Conservation (phyloP, 2,797 vertebrate species). For the Spinus pinus region DNA sequence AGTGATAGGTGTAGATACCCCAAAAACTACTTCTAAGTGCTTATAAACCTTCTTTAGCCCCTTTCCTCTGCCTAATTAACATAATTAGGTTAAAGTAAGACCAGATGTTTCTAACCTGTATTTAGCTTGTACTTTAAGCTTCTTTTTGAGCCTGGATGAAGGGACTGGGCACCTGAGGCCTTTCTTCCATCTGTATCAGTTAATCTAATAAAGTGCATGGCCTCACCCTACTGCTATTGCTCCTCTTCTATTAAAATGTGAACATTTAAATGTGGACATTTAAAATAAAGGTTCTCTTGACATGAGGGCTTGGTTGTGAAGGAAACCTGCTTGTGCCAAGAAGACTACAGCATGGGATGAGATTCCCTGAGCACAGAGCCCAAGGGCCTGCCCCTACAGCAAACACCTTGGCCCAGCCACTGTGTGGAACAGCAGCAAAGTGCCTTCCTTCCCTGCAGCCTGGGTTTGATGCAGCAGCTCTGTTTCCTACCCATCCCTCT, state of each 20-base stretch:
- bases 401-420: background rate
- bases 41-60: background rate
- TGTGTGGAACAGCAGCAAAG: background rate
- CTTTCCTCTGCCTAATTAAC: background rate
- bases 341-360: background rate
- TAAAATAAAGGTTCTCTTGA: background rate
- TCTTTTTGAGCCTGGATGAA: background rate
- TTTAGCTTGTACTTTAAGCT: background rate
- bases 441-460: background rate
- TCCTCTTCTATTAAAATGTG: background rate
- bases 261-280: background rate
- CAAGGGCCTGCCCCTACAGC: background rate
- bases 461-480: background rate
- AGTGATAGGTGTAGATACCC: background rate
- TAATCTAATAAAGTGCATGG: background rate
- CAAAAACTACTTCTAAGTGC: background rate
- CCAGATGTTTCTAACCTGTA: background rate
- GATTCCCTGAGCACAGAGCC: background rate
- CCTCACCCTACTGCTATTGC: background rate
- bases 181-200: background rate
- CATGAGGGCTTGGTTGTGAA: background rate
- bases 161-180: background rate
- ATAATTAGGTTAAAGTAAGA: background rate
- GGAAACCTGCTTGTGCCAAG: background rate
- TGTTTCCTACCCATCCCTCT: background rate